Evolutionary conservation across 2,797 vertebrate species (phyloP).

Genomic region (Ciconia nigra): DNA sequence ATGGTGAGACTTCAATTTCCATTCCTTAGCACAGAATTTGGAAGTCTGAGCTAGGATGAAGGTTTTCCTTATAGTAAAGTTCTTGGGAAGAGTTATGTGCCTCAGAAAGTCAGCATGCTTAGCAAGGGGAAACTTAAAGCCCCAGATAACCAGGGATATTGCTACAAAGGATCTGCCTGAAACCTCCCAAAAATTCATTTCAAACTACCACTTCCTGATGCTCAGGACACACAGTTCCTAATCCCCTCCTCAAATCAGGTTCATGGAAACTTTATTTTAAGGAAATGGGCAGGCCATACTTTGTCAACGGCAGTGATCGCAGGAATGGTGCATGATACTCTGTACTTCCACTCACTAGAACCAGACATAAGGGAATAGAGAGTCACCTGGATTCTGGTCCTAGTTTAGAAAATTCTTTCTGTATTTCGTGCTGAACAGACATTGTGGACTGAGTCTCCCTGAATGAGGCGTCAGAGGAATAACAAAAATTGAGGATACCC

Average conservation of each 20-base stretch:
- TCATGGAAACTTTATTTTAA: neutral
- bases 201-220: neutral
- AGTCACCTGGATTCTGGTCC: neutral
- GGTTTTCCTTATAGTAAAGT: neutral
- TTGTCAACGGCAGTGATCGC: neutral
- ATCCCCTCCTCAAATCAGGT: neutral
- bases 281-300: rapidly evolving
- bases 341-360: neutral
- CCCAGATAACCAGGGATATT: neutral
- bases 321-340: rapidly evolving
- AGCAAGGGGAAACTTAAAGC: neutral
- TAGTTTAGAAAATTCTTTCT: neutral
- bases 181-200: neutral
- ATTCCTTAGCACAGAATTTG: neutral
- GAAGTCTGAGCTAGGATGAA: neutral
- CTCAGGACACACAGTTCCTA: neutral
- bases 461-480: neutral
- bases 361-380: neutral
- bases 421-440: neutral
- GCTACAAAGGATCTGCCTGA: neutral
- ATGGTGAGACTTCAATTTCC: neutral
- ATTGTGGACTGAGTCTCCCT: too few relatives aligned
- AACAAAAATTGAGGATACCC: neutral
- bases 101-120: neutral
- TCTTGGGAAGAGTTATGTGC: neutral